Evolutionary conservation across 2,797 vertebrate genomes (phyloP), one percentile per base, ranked within the genome.

Genomic region (Gastrophryne carolinensis): DNA sequence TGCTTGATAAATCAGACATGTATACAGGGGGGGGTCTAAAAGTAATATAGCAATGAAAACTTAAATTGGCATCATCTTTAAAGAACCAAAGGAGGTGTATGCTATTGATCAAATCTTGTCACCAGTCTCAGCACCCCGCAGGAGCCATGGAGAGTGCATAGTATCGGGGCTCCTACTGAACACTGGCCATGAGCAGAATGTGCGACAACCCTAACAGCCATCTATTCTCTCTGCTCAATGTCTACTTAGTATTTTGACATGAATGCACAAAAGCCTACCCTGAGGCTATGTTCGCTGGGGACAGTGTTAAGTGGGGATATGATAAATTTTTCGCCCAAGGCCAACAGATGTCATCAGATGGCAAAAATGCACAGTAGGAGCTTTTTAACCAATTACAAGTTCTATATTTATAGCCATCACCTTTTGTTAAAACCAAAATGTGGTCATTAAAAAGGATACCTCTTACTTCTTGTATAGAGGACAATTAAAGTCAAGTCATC

Each of bases 201-300:
- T 75, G 54, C 54, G 34, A 23, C 23, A 52, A 27, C 27, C 41
- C 60, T 78, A 68, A 65, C 75, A 78, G 67, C 67, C 72, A 67
- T 67, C 72, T 37, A 53, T 71, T 57, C 39, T 58, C 39, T 60
- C 37, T 54, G 53, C 58, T 78, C 26, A 65, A 72, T 78, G 39
- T 65, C 35, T 65, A 61, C 66, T 71, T 71, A 50, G 50, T 65
- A 41, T 60, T 72, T 26, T 49, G 63, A 72, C 75, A 64, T 23
- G 39, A 57, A 72, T 47, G 47, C 64, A 77, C 66, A 77, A 77
- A 77, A 39, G 58, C 67, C 67, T 61, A 57, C 75, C 75, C 75
- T 58, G 67, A 50, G 75, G 67, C 75, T 39, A 24, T 23, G 35
- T 65, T 29, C 50, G 72, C 47, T 49, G 39, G 64, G 50, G 29